Conservation (phyloP, 2,797 vertebrate genomes). For the Agapornis canus region DNA sequence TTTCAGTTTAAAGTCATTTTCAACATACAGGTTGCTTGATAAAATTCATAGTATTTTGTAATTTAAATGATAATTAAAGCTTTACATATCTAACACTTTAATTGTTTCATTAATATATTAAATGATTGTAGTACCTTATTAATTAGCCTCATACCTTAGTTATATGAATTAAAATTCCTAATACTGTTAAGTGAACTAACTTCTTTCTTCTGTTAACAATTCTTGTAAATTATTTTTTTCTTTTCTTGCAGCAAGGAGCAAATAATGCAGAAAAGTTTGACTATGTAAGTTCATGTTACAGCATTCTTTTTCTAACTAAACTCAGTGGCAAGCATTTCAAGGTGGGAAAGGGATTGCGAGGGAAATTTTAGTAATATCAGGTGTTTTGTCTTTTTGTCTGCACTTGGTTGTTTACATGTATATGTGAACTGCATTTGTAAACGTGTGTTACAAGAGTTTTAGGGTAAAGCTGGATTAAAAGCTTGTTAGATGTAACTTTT, state of each 20-base stretch:
- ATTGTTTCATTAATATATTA: constrained; percentile 67
- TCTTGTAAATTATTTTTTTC: constrained; percentile 71
- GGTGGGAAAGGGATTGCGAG: background rate
- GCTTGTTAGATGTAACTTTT: background rate
- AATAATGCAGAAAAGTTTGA: constrained; percentile 98
- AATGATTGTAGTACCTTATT: constrained; percentile 56
- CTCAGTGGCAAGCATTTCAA: background rate
- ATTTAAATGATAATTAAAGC: constrained; percentile 51
- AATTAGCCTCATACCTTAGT: constrained; percentile 48
- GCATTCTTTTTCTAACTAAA: background rate
- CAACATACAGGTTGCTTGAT: constrained; percentile 36
- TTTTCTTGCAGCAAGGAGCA: constrained; percentile 90
- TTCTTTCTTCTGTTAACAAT: constrained; percentile 53
- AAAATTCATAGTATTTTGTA: constrained; percentile 37
- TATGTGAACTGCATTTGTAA: background rate
- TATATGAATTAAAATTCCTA: constrained; percentile 55
- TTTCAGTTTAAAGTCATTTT: constrained; percentile 60
- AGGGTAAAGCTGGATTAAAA: background rate
- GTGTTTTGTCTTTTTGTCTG: background rate
- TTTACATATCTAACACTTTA: constrained; percentile 63
- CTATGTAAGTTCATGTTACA: constrained; percentile 87
- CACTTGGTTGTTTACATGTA: background rate
- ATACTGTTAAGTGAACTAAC: constrained; percentile 61
- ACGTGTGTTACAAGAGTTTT: background rate
- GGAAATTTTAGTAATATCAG: background rate